Conservation (phyloP, 2,113 vertebrate genomes). For the Phalacrocorax carbo region DNA sequence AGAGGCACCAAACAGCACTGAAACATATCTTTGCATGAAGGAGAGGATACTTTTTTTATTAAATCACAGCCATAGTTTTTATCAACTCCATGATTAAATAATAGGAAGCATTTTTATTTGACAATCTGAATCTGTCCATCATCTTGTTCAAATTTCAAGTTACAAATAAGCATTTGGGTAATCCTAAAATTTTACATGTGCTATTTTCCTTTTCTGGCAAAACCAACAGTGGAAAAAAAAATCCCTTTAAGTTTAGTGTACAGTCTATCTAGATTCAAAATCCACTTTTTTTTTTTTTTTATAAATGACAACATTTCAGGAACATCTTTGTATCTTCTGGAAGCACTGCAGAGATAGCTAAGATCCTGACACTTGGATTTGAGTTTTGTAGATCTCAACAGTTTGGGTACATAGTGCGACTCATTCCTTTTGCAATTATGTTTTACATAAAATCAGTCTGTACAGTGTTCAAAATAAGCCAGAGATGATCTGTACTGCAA, state of each 20-base stretch:
- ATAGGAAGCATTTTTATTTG: background rate
- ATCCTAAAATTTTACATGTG: background rate
- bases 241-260: background rate
- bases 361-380: background rate
- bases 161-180: background rate
- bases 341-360: background rate
- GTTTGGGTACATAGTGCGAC: background rate
- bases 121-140: background rate
- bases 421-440: background rate
- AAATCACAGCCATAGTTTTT: background rate
- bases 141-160: background rate
- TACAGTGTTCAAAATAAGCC: background rate
- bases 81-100: background rate
- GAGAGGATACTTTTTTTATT: rapidly evolving
- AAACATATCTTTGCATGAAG: background rate
- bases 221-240: rapidly evolving
- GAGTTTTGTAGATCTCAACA: background rate
- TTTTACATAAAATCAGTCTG: background rate
- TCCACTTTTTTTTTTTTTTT: background rate
- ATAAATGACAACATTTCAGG: background rate
- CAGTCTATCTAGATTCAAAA: background rate
- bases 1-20: background rate
- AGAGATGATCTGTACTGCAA: background rate
- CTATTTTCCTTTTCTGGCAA: background rate
- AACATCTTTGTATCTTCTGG: background rate